Percentiles rank a stretch among this genome's conserved stretches.
phyloP scores from a whole-genome alignment of 2,113 vertebrate species.

The Loxodonta africana region DNA sequence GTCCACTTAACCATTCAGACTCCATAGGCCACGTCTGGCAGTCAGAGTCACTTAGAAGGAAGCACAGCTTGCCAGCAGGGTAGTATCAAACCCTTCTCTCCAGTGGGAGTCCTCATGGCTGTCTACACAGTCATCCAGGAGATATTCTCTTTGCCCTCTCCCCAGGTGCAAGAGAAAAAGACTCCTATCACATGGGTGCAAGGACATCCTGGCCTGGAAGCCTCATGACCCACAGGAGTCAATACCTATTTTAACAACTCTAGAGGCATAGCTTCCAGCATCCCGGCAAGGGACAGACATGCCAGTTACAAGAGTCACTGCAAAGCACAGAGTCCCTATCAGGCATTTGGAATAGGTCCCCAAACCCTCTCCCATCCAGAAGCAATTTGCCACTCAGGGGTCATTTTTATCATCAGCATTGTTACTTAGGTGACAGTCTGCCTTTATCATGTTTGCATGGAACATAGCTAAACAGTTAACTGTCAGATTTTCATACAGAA shows the following conservation, averaged over 20 bases:
- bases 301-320: not conserved
- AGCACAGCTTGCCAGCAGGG: not conserved
- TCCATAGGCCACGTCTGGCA: not conserved
- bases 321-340: not conserved
- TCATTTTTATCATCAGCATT: not conserved
- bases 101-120: not conserved
- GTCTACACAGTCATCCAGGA: not conserved
- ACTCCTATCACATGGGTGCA: not conserved
- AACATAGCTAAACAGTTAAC: slow-evolving; percentile 6
- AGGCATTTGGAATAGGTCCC: not conserved
- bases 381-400: not conserved
- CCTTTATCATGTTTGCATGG: not conserved
- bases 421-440: not conserved
- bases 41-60: not conserved
- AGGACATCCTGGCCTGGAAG: not conserved
- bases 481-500: not conserved
- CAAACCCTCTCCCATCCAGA: fast-evolving
- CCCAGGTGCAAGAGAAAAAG: not conserved
- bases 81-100: not conserved
- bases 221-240: not conserved
- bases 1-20: not conserved
- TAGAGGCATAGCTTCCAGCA: not conserved
- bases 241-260: not conserved
- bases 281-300: not conserved
- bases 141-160: not conserved